Base-by-base conservation (phyloP, 2,113 vertebrate species). In the Lepidothrix coronata region DNA sequence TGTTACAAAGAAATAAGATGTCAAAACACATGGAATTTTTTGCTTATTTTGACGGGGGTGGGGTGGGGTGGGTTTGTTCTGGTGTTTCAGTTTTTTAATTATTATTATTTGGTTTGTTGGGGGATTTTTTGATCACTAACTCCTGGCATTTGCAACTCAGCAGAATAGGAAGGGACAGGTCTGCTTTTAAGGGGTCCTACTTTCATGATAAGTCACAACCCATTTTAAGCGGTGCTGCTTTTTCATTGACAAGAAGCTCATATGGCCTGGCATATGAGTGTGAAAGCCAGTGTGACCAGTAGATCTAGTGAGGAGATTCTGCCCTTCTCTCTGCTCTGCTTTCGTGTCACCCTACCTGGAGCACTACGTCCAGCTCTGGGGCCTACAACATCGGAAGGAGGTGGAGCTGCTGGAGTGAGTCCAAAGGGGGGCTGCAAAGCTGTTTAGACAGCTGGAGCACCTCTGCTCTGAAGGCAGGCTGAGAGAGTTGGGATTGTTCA, bases 351-450 rank as follows among this genome's bases (percentile, higher is more conserved):
- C 24, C 3, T 30, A 31, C 20, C 16, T 31, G 55, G 16, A 55
- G 12, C 14, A 61, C 39, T 35, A 28, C 2, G 3, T 67, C 37
- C 39, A 41, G n/a, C 62, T 62, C 25, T 1, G 0, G n/a, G 7
- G 17, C 30, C 62, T n/a, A 48, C 8, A 12, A 11, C 9, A 35
- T 5, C 22, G 0, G 0, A 55, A 54, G 55, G 8, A 48, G 20
- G 23, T 54, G 16, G 54, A 83, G 24, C 33, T 35, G 41, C 30
- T 62, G 41, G 48, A 54, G 19, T 25, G 54, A n/a, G 17, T 41
- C 21, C 71, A 70, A n/a, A 55, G 30, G 48, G 76, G 8, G 22
- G n/a, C 21, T 33, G 13, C 2, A 31, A 61, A 19, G 21, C 16
- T 70, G 14, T 62, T 35, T 30, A 76, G 41, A 70, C 8, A 17